Percentiles rank a stretch among this genome's conserved stretches.
Evolutionary conservation across 2,888 invertebrate genomes (phyloP).

Genomic region (Tromatobia lineatoria): DNA sequence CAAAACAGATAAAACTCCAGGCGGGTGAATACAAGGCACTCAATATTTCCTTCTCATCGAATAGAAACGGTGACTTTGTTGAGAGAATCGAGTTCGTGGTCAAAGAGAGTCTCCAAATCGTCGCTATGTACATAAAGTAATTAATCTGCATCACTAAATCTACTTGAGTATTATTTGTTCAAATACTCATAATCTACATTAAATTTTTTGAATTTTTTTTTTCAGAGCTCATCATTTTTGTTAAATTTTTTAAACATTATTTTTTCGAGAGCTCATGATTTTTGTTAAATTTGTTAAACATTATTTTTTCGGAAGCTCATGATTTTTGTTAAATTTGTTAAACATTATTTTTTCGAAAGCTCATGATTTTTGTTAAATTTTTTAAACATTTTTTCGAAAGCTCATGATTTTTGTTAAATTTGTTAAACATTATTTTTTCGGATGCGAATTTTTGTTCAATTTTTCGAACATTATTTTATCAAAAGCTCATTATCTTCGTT

Average conservation of each 20-base stretch:
- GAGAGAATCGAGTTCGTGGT: conserved; percentile 88
- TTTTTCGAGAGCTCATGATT: not conserved
- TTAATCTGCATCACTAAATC: not conserved
- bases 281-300: conserved; percentile 62
- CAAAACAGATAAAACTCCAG: conserved; percentile 85
- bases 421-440: not conserved
- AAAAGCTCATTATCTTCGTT: conserved; percentile 63
- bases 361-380: conserved; percentile 65
- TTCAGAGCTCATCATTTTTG: conserved; percentile 62
- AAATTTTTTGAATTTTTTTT: not conserved
- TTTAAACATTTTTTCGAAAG: conserved; percentile 66
- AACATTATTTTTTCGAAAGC: not conserved
- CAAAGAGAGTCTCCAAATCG: conserved; percentile 87
- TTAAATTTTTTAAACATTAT: conserved; percentile 69
- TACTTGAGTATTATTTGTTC: not conserved
- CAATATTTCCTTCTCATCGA: conserved; percentile 87
- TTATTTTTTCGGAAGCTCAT: not conserved
- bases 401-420: conserved; percentile 64
- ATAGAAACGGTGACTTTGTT: conserved; percentile 88
- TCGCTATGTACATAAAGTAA: conserved; percentile 88
- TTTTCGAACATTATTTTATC: not conserved
- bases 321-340: conserved; percentile 65
- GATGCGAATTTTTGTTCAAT: too few relatives aligned
- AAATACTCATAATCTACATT: too few relatives aligned
- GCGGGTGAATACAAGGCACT: conserved; percentile 87